phyloP scores from a whole-genome alignment of 1,140 invertebrate genomes.

The Tetramorium alpestre region DNA sequence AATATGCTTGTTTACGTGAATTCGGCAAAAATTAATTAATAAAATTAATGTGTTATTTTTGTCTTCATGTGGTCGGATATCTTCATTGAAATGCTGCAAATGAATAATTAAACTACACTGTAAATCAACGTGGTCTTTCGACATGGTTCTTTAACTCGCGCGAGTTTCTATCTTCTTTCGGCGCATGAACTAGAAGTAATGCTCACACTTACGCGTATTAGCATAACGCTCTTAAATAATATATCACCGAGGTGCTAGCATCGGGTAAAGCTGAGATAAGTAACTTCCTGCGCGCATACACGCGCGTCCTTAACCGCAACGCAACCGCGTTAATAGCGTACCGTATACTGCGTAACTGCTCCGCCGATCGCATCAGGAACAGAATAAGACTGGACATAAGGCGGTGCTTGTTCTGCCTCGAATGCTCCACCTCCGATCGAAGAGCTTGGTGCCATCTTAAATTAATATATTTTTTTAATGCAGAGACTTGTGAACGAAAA shows the following conservation, averaged over 20 bases:
- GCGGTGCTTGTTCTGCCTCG: constrained; percentile 15
- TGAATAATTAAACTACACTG: constrained; percentile 18
- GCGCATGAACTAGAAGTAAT: constrained; percentile 47
- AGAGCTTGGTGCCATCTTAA: not conserved
- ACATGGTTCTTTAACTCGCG: not conserved
- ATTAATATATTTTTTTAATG: not conserved
- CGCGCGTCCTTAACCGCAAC: constrained; percentile 65
- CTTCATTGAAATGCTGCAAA: constrained; percentile 2
- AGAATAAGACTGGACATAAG: constrained; percentile 37
- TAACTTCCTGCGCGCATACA: constrained; percentile 74
- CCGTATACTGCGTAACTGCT: constrained; percentile 56
- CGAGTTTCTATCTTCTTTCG: constrained; percentile 19
- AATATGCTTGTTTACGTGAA: not conserved
- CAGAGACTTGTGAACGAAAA: not conserved
- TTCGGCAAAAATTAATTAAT: not conserved
- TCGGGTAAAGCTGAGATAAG: constrained; percentile 73
- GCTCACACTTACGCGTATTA: constrained; percentile 72
- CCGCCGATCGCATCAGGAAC: constrained; percentile 60
- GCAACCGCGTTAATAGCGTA: constrained; percentile 66
- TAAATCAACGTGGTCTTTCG: constrained; percentile 5
- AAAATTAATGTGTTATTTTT: not conserved
- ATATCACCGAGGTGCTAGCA: constrained; percentile 73
- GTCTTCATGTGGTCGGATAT: not conserved
- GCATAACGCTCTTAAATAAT: constrained; percentile 80
- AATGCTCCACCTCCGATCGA: constrained; percentile 11